phyloP scores from a whole-genome alignment of 2,888 invertebrate species.

The Serrognathus titanus region DNA sequence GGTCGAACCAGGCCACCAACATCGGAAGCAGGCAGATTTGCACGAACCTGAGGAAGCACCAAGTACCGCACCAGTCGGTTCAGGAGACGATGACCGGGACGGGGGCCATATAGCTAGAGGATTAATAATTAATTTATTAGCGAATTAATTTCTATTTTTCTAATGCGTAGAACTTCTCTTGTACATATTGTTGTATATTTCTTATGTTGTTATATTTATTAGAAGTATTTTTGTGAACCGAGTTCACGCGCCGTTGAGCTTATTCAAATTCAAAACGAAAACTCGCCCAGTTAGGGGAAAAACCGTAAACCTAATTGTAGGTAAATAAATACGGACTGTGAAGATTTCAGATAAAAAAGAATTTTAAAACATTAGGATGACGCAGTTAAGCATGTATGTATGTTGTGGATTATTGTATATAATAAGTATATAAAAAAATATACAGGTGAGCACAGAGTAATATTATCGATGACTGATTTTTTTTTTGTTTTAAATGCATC shows the following conservation, averaged over 20 bases:
- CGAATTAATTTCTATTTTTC: constrained; percentile 20
- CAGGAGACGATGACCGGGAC: constrained; percentile 42
- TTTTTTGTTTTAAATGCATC: too few relatives aligned
- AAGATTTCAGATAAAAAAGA: constrained; percentile 12
- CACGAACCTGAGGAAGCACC: constrained; percentile 45
- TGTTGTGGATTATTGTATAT: too few relatives aligned
- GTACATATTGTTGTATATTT: constrained; percentile 16
- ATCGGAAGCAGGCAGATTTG: constrained; percentile 42
- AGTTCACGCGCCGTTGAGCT: not conserved
- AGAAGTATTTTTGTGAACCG: not conserved
- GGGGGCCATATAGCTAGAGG: constrained; percentile 28
- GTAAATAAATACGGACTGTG: constrained; percentile 10
- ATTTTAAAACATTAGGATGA: not conserved
- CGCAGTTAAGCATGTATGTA: too few relatives aligned
- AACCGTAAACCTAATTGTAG: not conserved
- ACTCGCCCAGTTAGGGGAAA: too few relatives aligned
- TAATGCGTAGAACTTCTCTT: constrained; percentile 5
- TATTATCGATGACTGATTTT: too few relatives aligned
- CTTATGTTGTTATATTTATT: constrained; percentile 12
- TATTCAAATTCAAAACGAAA: too few relatives aligned
- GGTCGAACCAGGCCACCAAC: constrained; percentile 69
- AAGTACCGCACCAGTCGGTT: constrained; percentile 42
- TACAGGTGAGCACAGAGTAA: too few relatives aligned
- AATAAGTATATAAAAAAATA: too few relatives aligned
- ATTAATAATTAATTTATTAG: constrained; percentile 12